Percentiles rank a stretch among this genome's conserved stretches.
Evolutionary conservation across 2,113 vertebrate genomes (phyloP).

Genomic region (Tursiops truncatus): DNA sequence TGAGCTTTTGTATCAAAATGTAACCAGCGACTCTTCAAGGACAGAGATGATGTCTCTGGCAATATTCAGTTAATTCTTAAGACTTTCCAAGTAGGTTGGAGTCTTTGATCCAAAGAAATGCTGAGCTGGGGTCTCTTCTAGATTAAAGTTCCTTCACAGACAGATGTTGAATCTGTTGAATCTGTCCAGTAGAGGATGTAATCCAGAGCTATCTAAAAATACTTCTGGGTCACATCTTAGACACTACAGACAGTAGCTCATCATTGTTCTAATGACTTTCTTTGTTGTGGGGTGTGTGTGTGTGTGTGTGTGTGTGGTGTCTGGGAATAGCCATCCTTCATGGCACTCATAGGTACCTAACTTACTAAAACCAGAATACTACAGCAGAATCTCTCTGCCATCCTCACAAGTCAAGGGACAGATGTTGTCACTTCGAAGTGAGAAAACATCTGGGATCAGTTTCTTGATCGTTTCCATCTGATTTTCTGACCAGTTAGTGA

Average conservation of each 20-base stretch:
- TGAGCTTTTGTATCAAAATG: constrained; percentile 41
- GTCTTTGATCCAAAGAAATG: constrained; percentile 21
- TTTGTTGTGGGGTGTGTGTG: neutral
- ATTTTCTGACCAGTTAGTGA: neutral
- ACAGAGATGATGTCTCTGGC: neutral
- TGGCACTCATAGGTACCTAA: neutral
- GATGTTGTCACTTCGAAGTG: neutral
- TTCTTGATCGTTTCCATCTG: neutral
- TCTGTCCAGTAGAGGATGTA: neutral
- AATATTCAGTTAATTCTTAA: constrained; percentile 50
- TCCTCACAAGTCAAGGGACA: neutral
- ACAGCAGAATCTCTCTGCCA: neutral
- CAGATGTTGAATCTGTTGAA: neutral
- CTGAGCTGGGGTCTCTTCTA: neutral
- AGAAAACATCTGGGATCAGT: neutral
- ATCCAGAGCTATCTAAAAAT: neutral
- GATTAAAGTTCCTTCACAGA: neutral
- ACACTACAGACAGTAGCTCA: neutral
- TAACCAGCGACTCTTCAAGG: constrained; percentile 48
- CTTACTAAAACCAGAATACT: neutral
- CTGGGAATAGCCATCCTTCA: neutral
- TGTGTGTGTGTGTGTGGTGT: neutral
- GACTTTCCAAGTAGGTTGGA: neutral
- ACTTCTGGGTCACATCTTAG: neutral
- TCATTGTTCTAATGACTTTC: neutral